Evolutionary conservation across 2,113 vertebrate genomes (phyloP).

Genomic region (Perca flavescens): DNA sequence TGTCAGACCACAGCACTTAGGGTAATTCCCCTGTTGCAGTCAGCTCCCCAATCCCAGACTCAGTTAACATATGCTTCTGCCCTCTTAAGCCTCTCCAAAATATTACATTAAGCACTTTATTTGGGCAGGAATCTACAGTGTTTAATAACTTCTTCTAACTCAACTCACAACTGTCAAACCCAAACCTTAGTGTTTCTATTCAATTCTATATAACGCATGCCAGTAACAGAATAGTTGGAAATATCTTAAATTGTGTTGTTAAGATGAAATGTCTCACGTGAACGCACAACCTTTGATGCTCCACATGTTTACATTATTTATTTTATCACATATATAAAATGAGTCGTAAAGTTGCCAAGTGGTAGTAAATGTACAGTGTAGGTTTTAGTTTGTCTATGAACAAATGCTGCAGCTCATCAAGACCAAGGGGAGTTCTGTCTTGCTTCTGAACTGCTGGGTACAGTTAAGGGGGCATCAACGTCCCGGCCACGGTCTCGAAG

Average conservation of each 20-base stretch:
- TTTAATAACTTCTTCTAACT: neutral
- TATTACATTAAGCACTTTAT: neutral
- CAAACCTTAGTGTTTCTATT: neutral
- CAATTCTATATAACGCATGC: neutral
- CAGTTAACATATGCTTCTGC: neutral
- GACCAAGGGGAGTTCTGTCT: no score
- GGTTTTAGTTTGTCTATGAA: no score
- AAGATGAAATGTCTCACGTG: neutral
- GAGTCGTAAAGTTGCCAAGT: no score
- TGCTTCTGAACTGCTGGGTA: no score
- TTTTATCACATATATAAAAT: no score
- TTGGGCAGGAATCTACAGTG: neutral
- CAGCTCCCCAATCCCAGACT: neutral
- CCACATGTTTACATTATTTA: no score
- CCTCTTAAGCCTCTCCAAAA: neutral
- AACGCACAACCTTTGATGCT: no score
- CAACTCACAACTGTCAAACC: neutral
- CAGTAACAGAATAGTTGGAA: neutral
- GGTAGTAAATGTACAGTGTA: no score
- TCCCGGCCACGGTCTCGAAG: no score
- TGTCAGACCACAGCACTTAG: slow-evolving; percentile 45
- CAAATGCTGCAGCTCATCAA: no score
- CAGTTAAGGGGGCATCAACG: no score
- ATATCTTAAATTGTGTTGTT: neutral
- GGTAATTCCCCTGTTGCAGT: slow-evolving; percentile 17